A percentile compares a stretch with the other conserved stretches of the same genome.
phyloP scores from a whole-genome alignment of 1,140 invertebrate genomes.

The Periplaneta americana region DNA sequence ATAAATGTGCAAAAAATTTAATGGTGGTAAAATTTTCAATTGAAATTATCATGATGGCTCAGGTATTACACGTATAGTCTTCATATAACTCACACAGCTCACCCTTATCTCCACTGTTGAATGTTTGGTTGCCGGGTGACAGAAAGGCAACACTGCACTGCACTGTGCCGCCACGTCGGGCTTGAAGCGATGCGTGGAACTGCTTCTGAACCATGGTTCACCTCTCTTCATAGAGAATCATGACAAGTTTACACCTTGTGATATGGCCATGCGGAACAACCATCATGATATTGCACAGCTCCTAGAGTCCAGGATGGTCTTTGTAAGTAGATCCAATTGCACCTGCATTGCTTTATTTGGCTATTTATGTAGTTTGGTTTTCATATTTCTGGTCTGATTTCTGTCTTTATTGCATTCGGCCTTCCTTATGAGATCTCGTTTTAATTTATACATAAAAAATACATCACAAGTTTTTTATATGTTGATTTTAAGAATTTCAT shows the following conservation, averaged over 20 bases:
- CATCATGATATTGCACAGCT: constrained; percentile 57
- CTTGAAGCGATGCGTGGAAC: constrained; percentile 56
- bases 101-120: not conserved
- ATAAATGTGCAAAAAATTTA: too few species aligned
- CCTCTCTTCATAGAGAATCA: constrained; percentile 59
- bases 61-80: not conserved
- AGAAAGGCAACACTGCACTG: constrained; percentile 62
- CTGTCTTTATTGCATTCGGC: too few species aligned
- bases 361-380: too few species aligned
- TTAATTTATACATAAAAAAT: too few species aligned
- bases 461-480: too few species aligned
- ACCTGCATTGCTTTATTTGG: too few species aligned
- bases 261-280: constrained; percentile 52
- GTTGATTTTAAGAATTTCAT: too few species aligned
- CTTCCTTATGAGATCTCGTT: too few species aligned
- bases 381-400: too few species aligned
- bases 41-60: too few species aligned
- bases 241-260: constrained; percentile 56
- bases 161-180: constrained; percentile 61
- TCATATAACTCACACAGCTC: not conserved
- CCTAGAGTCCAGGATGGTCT: constrained; percentile 64
- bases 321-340: constrained; percentile 54
- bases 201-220: constrained; percentile 52
- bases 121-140: not conserved
- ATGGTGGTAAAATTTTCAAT: too few species aligned